Percentiles rank a stretch among this genome's conserved stretches.
Conservation (phyloP, 2,888 invertebrate genomes). For the Drosophila kambysellisi region DNA sequence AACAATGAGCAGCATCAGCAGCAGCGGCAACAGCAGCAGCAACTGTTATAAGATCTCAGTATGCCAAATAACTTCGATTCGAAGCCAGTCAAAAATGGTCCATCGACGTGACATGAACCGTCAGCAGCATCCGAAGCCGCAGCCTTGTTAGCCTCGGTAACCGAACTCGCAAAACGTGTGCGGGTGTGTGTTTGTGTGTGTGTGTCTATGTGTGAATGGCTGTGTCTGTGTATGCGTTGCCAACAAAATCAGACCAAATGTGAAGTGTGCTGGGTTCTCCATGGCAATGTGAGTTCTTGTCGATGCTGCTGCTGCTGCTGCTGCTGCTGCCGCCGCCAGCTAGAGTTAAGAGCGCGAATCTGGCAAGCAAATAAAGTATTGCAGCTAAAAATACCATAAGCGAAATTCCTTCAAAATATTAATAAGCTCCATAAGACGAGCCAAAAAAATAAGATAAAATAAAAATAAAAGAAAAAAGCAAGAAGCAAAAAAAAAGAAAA, state of each 20-base stretch:
- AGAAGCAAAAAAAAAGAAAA: constrained; percentile 40
- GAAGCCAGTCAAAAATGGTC: constrained; percentile 85
- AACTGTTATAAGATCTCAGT: constrained; percentile 63
- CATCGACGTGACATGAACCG: constrained; percentile 82
- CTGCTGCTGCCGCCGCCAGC: constrained; percentile 46
- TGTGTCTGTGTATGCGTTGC: constrained; percentile 31
- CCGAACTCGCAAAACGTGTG: constrained; percentile 59
- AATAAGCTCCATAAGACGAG: constrained; percentile 22
- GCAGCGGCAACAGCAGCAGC: constrained; percentile 4
- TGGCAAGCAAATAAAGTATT: constrained; percentile 9
- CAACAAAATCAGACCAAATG: constrained; percentile 53
- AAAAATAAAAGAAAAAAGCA: constrained; percentile 1
- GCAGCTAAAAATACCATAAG: constrained; percentile 17
- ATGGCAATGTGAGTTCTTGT: constrained; percentile 43
- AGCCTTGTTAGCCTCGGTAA: constrained; percentile 46
- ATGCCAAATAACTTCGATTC: constrained; percentile 60
- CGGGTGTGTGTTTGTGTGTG: constrained; percentile 20
- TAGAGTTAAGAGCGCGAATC: constrained; percentile 45
- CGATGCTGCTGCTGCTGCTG: constrained; percentile 34
- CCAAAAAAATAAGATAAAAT: background rate
- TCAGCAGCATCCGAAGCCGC: constrained; percentile 76
- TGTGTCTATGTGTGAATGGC: constrained; percentile 23
- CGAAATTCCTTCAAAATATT: constrained; percentile 32
- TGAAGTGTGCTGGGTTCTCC: constrained; percentile 40
- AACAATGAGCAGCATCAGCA: constrained; percentile 15